These are phyloP conservation scores for Eueremaeus valkanovi DNA, from an alignment of 2,888 invertebrate genomes.

Conservation along the genomic window DNA sequence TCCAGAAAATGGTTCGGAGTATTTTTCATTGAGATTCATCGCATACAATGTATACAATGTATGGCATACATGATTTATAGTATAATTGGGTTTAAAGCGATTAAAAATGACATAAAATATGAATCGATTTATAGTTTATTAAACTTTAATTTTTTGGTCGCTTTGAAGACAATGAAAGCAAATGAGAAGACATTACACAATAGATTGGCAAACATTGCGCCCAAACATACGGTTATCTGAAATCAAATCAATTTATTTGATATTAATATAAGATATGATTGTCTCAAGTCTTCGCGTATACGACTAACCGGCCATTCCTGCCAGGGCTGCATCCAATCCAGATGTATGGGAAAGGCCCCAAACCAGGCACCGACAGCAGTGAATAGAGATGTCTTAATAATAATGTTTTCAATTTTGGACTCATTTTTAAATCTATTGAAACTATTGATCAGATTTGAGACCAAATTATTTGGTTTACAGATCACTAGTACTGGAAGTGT, in stretches of 20 bases:
- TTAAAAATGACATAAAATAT: no score
- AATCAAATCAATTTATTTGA: not conserved
- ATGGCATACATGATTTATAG: no score
- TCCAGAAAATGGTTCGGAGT: no score
- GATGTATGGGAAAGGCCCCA: constrained; percentile 16
- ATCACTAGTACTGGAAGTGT: constrained; percentile 5
- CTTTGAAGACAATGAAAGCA: not conserved
- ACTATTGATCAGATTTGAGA: constrained; percentile 1
- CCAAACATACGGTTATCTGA: constrained; percentile 14
- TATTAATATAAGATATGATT: not conserved
- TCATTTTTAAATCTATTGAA: not conserved
- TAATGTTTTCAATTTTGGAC: not conserved
- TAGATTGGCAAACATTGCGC: constrained; percentile 12
- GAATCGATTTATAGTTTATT: not conserved
- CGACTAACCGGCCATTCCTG: constrained; percentile 15
- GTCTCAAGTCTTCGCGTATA: not conserved
- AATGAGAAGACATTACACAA: not conserved
- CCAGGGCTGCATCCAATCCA: constrained; percentile 33
- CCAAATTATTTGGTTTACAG: not conserved
- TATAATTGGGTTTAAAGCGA: no score
- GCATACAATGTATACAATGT: no score
- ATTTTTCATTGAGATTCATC: no score
- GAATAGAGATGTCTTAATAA: not conserved
- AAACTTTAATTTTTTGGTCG: not conserved
- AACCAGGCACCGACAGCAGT: not conserved